Percentiles rank a stretch among this genome's conserved stretches.
phyloP scores from a whole-genome alignment of 2,113 vertebrate species.

The Python bivittatus region DNA sequence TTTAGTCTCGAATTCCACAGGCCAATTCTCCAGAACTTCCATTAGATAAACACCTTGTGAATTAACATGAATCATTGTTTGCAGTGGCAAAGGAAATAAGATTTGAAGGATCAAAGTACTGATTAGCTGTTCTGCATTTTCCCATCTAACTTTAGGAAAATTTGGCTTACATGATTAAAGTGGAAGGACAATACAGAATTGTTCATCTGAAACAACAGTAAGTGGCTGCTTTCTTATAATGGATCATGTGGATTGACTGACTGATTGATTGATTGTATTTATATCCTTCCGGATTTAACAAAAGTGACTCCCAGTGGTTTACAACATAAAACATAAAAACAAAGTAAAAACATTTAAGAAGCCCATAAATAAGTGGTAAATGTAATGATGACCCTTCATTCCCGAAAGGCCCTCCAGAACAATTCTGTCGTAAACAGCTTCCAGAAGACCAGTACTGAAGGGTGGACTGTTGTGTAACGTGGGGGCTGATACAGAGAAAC shows the following conservation, averaged over 20 bases:
- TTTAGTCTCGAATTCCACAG: not conserved
- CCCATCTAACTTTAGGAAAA: not conserved
- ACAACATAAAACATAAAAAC: not conserved
- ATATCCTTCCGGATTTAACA: not conserved
- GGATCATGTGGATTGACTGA: not conserved
- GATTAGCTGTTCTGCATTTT: not conserved
- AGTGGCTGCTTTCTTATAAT: not conserved
- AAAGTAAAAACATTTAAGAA: not conserved
- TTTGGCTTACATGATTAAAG: constrained; percentile 10
- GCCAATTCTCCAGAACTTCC: not conserved
- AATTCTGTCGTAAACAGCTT: no score
- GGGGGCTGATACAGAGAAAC: no score
- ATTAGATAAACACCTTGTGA: not conserved
- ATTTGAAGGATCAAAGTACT: not conserved
- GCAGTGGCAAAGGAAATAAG: no score
- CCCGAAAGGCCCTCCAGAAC: no score
- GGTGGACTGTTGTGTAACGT: no score
- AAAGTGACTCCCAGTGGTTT: not conserved
- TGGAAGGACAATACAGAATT: not conserved
- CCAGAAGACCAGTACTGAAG: no score
- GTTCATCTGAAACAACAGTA: constrained; percentile 14
- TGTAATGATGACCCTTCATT: not conserved
- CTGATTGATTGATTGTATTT: not conserved
- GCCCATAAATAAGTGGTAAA: not conserved
- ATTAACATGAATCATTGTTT: no score